These are phyloP conservation scores for Caenorhabditis macrosperma DNA, from an alignment of 2,888 invertebrate species.

Conservation along the genomic window DNA sequence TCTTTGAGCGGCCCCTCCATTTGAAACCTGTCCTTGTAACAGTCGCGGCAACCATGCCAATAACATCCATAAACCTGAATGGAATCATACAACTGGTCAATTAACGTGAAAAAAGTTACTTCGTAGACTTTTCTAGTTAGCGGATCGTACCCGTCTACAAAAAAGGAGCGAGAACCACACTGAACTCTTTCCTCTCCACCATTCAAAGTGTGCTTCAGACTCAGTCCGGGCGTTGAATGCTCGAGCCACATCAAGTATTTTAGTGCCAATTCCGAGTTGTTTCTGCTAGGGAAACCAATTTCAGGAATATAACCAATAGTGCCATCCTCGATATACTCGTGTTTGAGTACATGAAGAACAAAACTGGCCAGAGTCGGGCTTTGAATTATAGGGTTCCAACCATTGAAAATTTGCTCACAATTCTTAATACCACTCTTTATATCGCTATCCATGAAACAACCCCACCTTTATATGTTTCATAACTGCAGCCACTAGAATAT, in stretches of 20 bases:
- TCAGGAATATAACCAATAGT: conserved; percentile 1
- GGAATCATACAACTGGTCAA: not conserved
- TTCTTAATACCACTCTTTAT: not conserved
- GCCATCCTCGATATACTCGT: not conserved
- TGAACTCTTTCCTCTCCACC: no score
- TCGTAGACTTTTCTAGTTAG: not conserved
- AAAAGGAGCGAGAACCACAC: not conserved
- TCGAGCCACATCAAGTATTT: not conserved
- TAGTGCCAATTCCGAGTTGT: conserved; percentile 8
- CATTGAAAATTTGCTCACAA: conserved; percentile 1
- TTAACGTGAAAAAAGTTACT: not conserved
- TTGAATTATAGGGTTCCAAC: conserved; percentile 4
- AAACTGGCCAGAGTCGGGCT: not conserved
- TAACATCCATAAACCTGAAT: conserved; percentile 4
- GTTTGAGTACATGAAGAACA: conserved; percentile 3
- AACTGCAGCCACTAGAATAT: not conserved
- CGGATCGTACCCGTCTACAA: not conserved
- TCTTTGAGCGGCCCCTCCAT: no score
- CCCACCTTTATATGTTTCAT: not conserved
- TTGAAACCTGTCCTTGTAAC: no score
- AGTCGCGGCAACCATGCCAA: not conserved
- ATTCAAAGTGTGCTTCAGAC: not conserved
- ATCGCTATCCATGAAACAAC: no score
- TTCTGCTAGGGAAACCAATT: conserved; percentile 1
- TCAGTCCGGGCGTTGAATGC: not conserved